Conservation (phyloP, 2,797 vertebrate genomes). For the Sciurus carolinensis region DNA sequence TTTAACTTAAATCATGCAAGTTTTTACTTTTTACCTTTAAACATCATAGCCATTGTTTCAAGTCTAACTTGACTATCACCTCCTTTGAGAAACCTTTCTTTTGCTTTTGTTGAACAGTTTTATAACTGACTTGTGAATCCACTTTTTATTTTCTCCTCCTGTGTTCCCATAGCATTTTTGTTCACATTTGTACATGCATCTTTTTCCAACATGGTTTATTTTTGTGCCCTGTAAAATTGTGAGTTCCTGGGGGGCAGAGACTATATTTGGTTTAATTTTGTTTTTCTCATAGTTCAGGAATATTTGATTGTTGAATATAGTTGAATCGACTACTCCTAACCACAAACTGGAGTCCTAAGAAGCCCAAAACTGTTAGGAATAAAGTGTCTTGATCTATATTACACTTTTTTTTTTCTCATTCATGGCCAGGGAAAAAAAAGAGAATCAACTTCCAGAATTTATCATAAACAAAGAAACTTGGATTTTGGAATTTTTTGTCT, state of each 20-base stretch:
- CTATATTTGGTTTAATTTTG: not conserved
- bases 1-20: not conserved
- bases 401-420: not conserved
- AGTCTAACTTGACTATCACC: conserved; percentile 1
- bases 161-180: not conserved
- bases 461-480: conserved; percentile 46
- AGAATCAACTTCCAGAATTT: not conserved
- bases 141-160: conserved; percentile 26
- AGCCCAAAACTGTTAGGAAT: not conserved
- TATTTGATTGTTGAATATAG: conserved; percentile 33
- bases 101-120: conserved; percentile 24
- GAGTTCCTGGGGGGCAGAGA: not conserved
- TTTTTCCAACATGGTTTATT: not conserved
- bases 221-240: not conserved
- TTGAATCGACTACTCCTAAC: conserved; percentile 6
- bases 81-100: conserved; percentile 36
- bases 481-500: conserved; percentile 58
- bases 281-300: conserved; percentile 16
- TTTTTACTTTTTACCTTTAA: conserved; percentile 18
- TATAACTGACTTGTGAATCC: not conserved
- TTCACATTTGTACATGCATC: not conserved
- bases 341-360: conserved; percentile 25
- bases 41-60: conserved; percentile 32
- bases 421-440: conserved; percentile 23
- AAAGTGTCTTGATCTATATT: not conserved